Evolutionary conservation across 2,113 vertebrate species (phyloP).

Genomic region (Saguinus midas): DNA sequence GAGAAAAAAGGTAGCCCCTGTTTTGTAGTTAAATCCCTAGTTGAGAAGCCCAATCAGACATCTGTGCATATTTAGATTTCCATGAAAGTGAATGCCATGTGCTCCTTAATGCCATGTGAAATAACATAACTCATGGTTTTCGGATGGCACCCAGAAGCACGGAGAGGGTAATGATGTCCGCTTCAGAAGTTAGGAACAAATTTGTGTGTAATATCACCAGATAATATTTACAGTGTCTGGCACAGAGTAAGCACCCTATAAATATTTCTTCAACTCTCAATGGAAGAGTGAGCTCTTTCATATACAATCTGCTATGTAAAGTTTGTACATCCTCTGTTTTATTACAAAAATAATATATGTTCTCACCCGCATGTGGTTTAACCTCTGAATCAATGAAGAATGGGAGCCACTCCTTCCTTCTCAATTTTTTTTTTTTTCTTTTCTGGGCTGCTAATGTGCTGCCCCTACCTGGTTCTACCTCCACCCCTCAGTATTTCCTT

Average conservation of each 20-base stretch:
- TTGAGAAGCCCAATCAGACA: not conserved
- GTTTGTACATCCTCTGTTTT: constrained; percentile 17
- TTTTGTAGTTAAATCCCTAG: constrained; percentile 18
- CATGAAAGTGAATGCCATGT: not conserved
- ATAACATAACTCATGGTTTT: not conserved
- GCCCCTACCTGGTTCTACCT: not conserved
- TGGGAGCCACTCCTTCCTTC: not conserved
- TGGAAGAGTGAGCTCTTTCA: constrained; percentile 17
- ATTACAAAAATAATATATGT: constrained; percentile 38
- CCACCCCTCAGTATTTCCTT: not conserved
- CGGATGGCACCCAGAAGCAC: not conserved
- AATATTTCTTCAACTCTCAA: constrained; percentile 32
- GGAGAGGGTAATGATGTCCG: not conserved
- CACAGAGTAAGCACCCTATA: constrained; percentile 26
- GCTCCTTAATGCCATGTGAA: constrained; percentile 26
- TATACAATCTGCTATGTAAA: not conserved
- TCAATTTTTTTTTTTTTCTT: not conserved
- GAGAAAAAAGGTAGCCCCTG: not conserved
- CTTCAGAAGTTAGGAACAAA: not conserved
- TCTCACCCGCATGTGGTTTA: constrained; percentile 35
- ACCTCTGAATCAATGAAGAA: constrained; percentile 40
- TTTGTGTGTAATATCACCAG: not conserved
- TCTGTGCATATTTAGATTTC: constrained; percentile 28
- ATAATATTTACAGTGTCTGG: not conserved
- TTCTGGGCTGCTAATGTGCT: not conserved